Evolutionary conservation across 2,888 invertebrate genomes (phyloP).

Genomic region (Leucophora obtusa): DNA sequence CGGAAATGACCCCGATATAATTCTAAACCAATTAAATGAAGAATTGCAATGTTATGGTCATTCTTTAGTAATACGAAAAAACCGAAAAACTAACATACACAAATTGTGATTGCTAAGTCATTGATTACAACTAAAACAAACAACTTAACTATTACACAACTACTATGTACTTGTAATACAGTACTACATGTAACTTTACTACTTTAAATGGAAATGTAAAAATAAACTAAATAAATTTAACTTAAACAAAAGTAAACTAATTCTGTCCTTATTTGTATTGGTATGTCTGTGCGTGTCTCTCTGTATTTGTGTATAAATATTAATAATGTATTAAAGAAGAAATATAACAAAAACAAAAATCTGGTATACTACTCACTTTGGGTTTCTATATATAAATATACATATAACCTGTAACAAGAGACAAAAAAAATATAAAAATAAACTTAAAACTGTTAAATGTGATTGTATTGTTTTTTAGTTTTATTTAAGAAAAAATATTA

Average conservation of each 20-base stretch:
- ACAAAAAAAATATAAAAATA: conserved; percentile 16
- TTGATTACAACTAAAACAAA: conserved; percentile 35
- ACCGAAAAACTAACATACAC: conserved; percentile 37
- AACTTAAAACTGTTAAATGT: conserved; percentile 55
- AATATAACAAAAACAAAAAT: conserved; percentile 2
- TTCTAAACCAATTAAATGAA: too few species aligned
- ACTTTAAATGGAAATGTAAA: conserved; percentile 11
- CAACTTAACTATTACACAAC: neutral
- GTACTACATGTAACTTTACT: neutral
- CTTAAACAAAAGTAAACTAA: conserved; percentile 37
- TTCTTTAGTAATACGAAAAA: neutral
- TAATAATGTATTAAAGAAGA: conserved; percentile 40
- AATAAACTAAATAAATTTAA: conserved; percentile 14
- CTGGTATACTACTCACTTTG: conserved; percentile 50
- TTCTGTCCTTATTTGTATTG: conserved; percentile 28
- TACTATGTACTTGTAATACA: neutral
- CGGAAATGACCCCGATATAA: too few species aligned
- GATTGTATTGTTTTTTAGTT: conserved; percentile 55
- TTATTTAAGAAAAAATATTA: conserved; percentile 22
- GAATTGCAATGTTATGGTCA: neutral
- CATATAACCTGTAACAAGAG: conserved; percentile 40
- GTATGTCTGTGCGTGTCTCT: conserved; percentile 9
- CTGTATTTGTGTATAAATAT: conserved; percentile 23
- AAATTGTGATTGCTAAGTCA: conserved; percentile 49
- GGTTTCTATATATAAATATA: conserved; percentile 49